Evolutionary conservation across 1,140 invertebrate species (phyloP), one percentile per base, ranked within the genome.

Genomic region (Melanaphis sacchari): DNA sequence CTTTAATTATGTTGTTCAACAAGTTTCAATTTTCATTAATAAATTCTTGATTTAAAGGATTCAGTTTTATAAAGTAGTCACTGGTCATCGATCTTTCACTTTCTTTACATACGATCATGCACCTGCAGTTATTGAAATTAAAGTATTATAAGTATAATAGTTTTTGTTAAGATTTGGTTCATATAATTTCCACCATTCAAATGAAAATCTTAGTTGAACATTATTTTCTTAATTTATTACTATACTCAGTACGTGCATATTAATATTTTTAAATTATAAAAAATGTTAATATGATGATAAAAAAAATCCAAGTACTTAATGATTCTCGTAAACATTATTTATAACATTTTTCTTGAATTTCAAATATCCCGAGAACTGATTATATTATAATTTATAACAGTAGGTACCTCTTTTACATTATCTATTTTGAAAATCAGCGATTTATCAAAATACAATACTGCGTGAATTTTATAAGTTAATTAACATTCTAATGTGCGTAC

Each of bases 11-110:
- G 89, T 66, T 22, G 38, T 36, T 41, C 22, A 0, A 90, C 52
- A 66, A 66, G 38, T 90, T 90, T 90, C 38, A 40, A 66, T 66
- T 90, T 90, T 90, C 89, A 41, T 90, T 90, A 40, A 90, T 66
- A 90, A 59, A 66, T 66, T 66, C 24, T 54, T 41, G 31, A 22
- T 89, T 89, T 40, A 38, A 40, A 40, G 6, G 40, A 26, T 90
- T 59, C 38, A 40, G 26, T 90, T 66, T 66, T 90, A 66, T 66
- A 18, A 36, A 90, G 41, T 87, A 31, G 41, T 87, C 82, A 87
- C 6, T 46, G 38, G 24, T 54, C 46, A 88, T 88, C 22, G 46
- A 89, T 89, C 52, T 90, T 90, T 90, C 54, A 90, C 89, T 90
- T 90, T 90, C 52, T 38, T 59, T 59, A 54, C 11, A 41, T n/a